Base-by-base conservation (phyloP, 2,888 invertebrate species). In the Troilus luridus region DNA sequence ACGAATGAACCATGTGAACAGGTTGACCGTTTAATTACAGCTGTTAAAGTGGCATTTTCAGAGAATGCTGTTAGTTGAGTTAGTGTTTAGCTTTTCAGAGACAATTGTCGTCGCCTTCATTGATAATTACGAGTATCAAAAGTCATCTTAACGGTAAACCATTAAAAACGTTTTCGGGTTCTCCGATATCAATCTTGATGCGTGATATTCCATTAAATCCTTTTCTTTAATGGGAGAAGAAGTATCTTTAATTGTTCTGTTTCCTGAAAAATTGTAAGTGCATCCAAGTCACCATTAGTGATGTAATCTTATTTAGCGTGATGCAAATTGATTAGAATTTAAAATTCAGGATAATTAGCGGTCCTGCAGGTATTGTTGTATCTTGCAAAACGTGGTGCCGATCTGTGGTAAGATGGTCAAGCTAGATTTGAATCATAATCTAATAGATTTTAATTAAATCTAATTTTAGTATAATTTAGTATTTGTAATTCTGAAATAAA, bases 51-150 rank as follows among this genome's bases (percentile, higher is more conserved):
- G 41, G 41, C 41, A 41, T 77, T 77, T 41, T 77, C 17, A 41
- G 72, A 77, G 72, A 6, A 9, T 41, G 72, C 41, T 77, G 41
- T 77, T 77, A 77, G 72, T 77, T 77, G 41, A 77, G 72, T 77
- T 77, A 27, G 72, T 77, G 27, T 41, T 77, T 17, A 77, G 72
- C 72, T 77, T 77, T 77, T 41, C 41, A 41, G 19, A 41, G 72
- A 41, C 72, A 77, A 77, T 77, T 77, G 72, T 77, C 41, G 21
- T 77, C 8, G 8, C 8, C 27, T 77, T 77, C 12, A 77, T 77
- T 77, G 72, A 77, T 77, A 77, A 77, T 77, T 77, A n/a, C n/a
- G n/a, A n/a, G n/a, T n/a, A 77, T 77, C 72, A 77, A 77, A 77
- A 14, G 72, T 7, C 19, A 41, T 41, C 17, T 17, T 77, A 77